Percentiles rank a stretch among this genome's conserved stretches.
phyloP scores from a whole-genome alignment of 2,888 invertebrate species.

The Polia nebulosa region DNA sequence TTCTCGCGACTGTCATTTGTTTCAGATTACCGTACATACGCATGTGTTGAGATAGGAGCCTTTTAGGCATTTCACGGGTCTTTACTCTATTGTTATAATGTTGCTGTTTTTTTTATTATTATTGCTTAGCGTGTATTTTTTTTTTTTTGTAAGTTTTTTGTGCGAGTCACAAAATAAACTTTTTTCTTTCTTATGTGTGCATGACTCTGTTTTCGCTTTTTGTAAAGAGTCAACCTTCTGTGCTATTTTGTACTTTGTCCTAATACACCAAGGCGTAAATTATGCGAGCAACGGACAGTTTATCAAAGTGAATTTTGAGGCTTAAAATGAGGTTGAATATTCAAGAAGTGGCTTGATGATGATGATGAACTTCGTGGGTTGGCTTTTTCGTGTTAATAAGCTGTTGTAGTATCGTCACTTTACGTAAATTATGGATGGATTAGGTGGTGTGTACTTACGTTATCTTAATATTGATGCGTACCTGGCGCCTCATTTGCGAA shows the following conservation, averaged over 20 bases:
- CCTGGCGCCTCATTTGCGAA: background rate
- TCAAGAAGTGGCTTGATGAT: constrained; percentile 38
- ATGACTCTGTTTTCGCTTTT: background rate
- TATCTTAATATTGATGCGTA: constrained; percentile 23
- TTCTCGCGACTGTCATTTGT: no score
- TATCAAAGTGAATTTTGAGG: constrained; percentile 62
- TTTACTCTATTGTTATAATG: no score
- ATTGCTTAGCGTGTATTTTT: no score
- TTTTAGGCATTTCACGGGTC: no score
- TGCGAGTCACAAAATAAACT: no score
- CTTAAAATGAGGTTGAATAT: constrained; percentile 59
- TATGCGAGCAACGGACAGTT: constrained; percentile 45
- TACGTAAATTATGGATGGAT: constrained; percentile 45
- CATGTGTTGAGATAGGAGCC: no score
- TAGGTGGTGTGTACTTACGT: constrained; percentile 6
- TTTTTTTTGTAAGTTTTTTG: no score
- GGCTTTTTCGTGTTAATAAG: constrained; percentile 45
- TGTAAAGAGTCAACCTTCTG: background rate
- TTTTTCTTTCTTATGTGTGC: no score
- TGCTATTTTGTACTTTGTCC: background rate
- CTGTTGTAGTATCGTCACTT: constrained; percentile 28
- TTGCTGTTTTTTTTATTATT: no score
- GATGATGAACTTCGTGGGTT: constrained; percentile 44
- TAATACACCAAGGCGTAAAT: constrained; percentile 32
- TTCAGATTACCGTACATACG: no score